Base-by-base conservation (phyloP, 2,113 vertebrate genomes). In the Cromileptes altivelis region DNA sequence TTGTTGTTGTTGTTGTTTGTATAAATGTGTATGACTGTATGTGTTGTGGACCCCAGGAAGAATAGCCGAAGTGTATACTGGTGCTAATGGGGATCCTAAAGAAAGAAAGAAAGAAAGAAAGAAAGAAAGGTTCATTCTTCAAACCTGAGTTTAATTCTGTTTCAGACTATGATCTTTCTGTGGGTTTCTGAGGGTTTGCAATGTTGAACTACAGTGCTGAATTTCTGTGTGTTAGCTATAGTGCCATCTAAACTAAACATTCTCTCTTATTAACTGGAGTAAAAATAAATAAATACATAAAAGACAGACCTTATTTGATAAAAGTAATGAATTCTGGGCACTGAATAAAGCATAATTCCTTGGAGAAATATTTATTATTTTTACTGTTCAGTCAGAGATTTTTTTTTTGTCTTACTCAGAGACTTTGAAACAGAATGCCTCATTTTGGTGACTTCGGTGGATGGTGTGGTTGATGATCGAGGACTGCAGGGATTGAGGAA, bases 321-420 rank as follows among this genome's bases (percentile, higher is more conserved):
- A 30, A 70, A 78, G 81, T 79, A 75, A 84, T 76, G 70, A 81
- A 81, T 65, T 84, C 42, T 65, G 21, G 83, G 40, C 0, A 2
- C 80, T 60, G 45, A 70, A 71, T 58, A 58, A 50, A 75, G 55
- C 56, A 21, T 65, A 6, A 60, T 25, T 70, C 84, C 84, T 71
- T 11, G 1, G 70, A 65, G 77, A 67, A 89, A 75, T 68, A 78
- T 70, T 68, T 84, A 56, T 81, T 81, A 75, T 79, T 72, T 75
- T 78, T 72, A 81, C 60, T 72, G 64, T 76, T 71, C 23, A 70
- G 21, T 60, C 13, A 70, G 6, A 71, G 60, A 37, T 33, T 60
- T 75, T 49, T 55, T 50, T 71, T 42, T 42, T 63, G 11, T 73
- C 27, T 55, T 70, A 68, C n/a, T 14, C n/a, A 57, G 9, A 68